Base-by-base conservation (phyloP, 2,888 invertebrate species). In the Ennomos fuscantarius region DNA sequence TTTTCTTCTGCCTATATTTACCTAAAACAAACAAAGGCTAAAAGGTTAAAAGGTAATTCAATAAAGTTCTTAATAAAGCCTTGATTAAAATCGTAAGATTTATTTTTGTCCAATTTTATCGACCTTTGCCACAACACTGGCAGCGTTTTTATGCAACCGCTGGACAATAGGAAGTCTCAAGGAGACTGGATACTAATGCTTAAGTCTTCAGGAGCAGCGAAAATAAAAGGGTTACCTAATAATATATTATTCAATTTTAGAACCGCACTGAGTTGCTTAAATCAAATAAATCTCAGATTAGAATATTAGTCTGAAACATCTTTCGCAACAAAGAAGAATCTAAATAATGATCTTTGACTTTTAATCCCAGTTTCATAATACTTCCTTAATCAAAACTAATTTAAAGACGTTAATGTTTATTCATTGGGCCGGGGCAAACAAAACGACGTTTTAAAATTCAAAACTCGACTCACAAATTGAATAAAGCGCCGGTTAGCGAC, bases 121-220 rank as follows among this genome's bases (percentile, higher is more conserved):
- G 35, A 54, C 9, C 48, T 41, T 11, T 11, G 1, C 13, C 13
- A 11, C 40, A 49, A 24, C 36, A 36, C 37, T 32, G 31, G 15
- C 13, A 63, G 36, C 68, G 70, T 76, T 81, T 67, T 57, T 66
- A 70, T 72, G 73, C 74, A 72, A 66, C 66, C 65, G 68, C 69
- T 65, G 70, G 69, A 81, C 80, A 82, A 82, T 81, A 70, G 24
- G 24, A 24, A 24, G 75, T 37, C 69, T 67, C 65, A 62, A 69
- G 59, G 60, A 70, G 65, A 74, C 70, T 76, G 74, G 74, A 79
- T 69, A 70, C 78, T 80, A 81, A 82, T 81, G 79, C 78, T 72
- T 63, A 69, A 70, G 71, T 64, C 62, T 63, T 71, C 70, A 55
- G 62, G 58, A 53, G 54, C 64, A 49, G 40, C 44, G 53, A 66